Percentiles rank a stretch among this genome's conserved stretches.
phyloP scores from a whole-genome alignment of 2,113 vertebrate genomes.

The Brachyistius frenatus region DNA sequence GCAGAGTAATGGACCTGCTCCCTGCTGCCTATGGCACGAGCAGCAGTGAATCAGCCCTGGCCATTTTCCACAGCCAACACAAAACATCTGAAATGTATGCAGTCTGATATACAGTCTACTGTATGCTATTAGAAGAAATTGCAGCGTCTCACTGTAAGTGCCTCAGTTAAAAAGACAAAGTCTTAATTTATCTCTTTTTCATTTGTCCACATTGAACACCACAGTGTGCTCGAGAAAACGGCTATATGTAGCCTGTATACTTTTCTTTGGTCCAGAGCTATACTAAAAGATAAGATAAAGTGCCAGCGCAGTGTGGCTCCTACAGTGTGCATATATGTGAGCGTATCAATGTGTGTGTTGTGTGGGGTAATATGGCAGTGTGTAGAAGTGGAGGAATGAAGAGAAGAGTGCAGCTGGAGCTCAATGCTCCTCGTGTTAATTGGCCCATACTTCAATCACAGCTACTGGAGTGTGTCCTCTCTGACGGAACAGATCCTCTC shows the following conservation, averaged over 20 bases:
- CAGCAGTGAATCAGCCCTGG: constrained; percentile 58
- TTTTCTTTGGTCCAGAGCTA: constrained; percentile 58
- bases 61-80: constrained; percentile 41
- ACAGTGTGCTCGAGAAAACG: constrained; percentile 47
- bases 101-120: constrained; percentile 27
- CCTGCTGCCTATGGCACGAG: constrained; percentile 63
- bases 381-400: constrained; percentile 70
- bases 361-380: constrained; percentile 64
- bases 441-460: constrained; percentile 82
- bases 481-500: constrained; percentile 79
- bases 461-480: constrained; percentile 82
- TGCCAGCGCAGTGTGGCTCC: constrained; percentile 52
- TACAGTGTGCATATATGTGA: constrained; percentile 42
- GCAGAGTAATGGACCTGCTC: constrained; percentile 72
- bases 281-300: constrained; percentile 70
- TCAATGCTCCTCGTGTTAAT: constrained; percentile 81
- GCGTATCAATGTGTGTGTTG: constrained; percentile 46
- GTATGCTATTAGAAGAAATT: constrained; percentile 31
- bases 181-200: constrained; percentile 10
- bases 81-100: constrained; percentile 46
- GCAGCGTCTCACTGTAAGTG: constrained; percentile 21
- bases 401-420: constrained; percentile 82
- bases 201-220: constrained; percentile 44
- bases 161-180: constrained; percentile 25
- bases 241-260: constrained; percentile 53